These are phyloP conservation scores for Andrena marginata DNA, from an alignment of 2,888 invertebrate species.

Conservation along the genomic window DNA sequence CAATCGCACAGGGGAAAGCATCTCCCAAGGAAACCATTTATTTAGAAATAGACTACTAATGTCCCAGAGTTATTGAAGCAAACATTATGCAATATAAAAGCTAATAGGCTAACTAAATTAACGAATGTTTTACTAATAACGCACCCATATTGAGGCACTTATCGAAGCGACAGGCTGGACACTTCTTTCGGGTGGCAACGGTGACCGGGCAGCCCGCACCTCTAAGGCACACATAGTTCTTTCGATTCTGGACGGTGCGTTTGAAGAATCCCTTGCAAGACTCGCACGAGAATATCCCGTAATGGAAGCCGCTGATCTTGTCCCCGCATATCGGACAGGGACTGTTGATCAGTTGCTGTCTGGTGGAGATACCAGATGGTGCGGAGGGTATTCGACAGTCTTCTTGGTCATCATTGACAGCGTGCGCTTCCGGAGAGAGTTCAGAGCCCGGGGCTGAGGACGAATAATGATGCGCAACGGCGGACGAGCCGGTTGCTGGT, in stretches of 20 bases:
- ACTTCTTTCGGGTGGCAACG: slow-evolving; percentile 97
- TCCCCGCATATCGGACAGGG: slow-evolving; percentile 98
- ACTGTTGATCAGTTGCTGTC: slow-evolving; percentile 96
- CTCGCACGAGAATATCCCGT: slow-evolving; percentile 99
- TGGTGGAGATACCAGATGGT: slow-evolving; percentile 91
- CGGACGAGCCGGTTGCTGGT: slow-evolving; percentile 70
- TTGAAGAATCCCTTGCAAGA: slow-evolving; percentile 99
- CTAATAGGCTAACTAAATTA: background rate
- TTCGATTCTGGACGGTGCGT: slow-evolving; percentile 98
- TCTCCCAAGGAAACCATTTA: too few species aligned
- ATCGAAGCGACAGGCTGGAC: slow-evolving; percentile 98
- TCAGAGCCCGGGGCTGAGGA: slow-evolving; percentile 75
- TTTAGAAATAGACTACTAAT: too few species aligned
- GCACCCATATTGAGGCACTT: slow-evolving; percentile 96
- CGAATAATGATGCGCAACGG: slow-evolving; percentile 74
- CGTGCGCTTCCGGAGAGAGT: slow-evolving; percentile 76
- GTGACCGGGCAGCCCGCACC: slow-evolving; percentile 97
- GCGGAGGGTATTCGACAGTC: slow-evolving; percentile 84
- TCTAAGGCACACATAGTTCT: slow-evolving; percentile 97
- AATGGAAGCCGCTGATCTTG: slow-evolving; percentile 98
- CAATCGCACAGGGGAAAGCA: background rate
- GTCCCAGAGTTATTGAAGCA: too few species aligned
- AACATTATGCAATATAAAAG: too few species aligned
- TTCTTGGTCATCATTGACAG: slow-evolving; percentile 74
- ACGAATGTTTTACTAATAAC: background rate